These are phyloP conservation scores for Cyclargus thomasi DNA, from an alignment of 1,140 invertebrate species.

Conservation along the genomic window DNA sequence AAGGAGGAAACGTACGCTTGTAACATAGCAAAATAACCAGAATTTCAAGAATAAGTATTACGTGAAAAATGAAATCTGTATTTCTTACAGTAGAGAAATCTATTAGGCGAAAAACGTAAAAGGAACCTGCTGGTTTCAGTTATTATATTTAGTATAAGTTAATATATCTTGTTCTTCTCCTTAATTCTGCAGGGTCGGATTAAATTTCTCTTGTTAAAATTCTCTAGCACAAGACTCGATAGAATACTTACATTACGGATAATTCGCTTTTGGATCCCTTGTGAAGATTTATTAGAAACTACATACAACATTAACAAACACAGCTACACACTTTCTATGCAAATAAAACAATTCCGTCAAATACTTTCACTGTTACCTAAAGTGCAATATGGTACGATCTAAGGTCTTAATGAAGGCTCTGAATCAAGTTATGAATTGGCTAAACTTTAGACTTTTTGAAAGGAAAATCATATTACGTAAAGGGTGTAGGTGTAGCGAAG, in stretches of 20 bases:
- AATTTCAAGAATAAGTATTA: too few species aligned
- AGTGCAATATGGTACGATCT: background rate
- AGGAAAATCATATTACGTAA: too few species aligned
- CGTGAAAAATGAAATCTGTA: too few species aligned
- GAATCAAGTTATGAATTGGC: too few species aligned
- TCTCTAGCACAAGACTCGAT: background rate
- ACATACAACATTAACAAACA: background rate
- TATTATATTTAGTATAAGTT: background rate
- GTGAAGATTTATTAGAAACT: background rate
- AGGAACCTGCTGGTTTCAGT: background rate
- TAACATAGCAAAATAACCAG: too few species aligned
- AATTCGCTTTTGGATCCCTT: background rate
- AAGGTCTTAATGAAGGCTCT: too few species aligned
- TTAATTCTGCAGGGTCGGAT: background rate
- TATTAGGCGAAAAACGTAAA: background rate
- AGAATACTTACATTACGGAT: background rate
- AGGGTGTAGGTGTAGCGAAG: too few species aligned
- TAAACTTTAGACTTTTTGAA: too few species aligned
- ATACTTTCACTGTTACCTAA: slow-evolving; percentile 6
- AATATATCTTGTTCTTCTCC: background rate
- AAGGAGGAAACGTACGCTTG: too few species aligned
- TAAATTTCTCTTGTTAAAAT: background rate
- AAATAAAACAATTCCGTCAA: slow-evolving; percentile 5
- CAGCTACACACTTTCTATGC: slow-evolving; percentile 9
- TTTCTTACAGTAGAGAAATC: too few species aligned